Evolutionary conservation across 2,888 invertebrate genomes (phyloP), one percentile per base, ranked within the genome.

Genomic region (Agriotes lineatus): DNA sequence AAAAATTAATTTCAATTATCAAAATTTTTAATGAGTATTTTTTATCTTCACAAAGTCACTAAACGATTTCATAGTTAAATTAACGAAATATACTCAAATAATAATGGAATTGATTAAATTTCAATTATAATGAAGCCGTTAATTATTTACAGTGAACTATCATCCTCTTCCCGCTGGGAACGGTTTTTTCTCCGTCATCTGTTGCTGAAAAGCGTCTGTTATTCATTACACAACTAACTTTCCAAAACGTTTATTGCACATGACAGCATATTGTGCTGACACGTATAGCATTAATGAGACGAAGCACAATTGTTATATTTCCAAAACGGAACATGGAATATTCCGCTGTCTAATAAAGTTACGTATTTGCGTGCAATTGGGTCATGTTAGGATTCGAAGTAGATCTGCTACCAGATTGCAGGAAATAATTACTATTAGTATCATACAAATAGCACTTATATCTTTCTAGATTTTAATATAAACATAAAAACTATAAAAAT

Each of bases 191-290:
- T 12, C 18, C 33, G 52, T 52, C 52, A 52, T 52, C 52, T 52
- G 52, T 52, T 52, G 52, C 52, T 52, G 52, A 52, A 52, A 52
- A 52, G 52, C 33, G n/a, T 52, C 52, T 52, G 52, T 52, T 52
- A 52, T 52, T 52, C 52, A 52, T 52, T 30, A 50, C 18, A 18
- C 20, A 50, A 14, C 14, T 30, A 14, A 50, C 25, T 50, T 52
- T 25, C 52, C 16, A 52, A 52, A 33, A 33, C 52, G 52, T 35
- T 52, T 30, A 50, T 52, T 52, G 33, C 52, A 52, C 16, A 52
- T 52, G 52, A 33, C 52, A 52, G 9, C 52, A 35, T 18, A 18
- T 52, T 52, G 52, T 35, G 1, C 33, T 52, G 52, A 33, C 52
- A 18, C 33, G 33, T 48, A 22, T 48, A 16, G 18, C 35, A 52